A percentile compares a stretch with the other conserved stretches of the same genome.
phyloP scores from a whole-genome alignment of 2,113 vertebrate genomes.

The Donacobius atricapilla region DNA sequence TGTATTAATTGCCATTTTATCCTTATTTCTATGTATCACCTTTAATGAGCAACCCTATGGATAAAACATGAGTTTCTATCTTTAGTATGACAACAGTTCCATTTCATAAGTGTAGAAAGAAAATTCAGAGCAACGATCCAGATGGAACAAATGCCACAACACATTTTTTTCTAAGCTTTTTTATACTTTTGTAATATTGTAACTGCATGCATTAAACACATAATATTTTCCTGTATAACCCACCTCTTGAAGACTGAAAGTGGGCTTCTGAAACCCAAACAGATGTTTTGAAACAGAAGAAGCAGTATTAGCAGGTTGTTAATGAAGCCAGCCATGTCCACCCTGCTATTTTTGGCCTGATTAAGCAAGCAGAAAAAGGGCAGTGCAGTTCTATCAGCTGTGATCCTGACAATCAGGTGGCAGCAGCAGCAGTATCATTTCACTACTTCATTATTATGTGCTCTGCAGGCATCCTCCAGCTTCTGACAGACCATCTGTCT shows the following conservation, averaged over 20 bases:
- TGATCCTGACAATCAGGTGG: slow-evolving; percentile 49
- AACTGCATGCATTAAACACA: background rate
- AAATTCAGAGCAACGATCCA: background rate
- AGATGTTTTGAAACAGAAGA: slow-evolving; percentile 74
- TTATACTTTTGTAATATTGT: background rate
- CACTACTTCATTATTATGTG: slow-evolving; percentile 67
- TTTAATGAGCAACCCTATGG: background rate
- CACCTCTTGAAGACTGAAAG: slow-evolving; percentile 84
- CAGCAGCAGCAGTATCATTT: slow-evolving; percentile 55
- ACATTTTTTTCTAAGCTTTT: background rate
- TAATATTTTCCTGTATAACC: background rate
- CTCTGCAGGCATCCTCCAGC: slow-evolving; percentile 50
- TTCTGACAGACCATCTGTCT: slow-evolving; percentile 57
- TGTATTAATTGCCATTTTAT: background rate
- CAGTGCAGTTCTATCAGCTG: slow-evolving; percentile 30
- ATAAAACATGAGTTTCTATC: background rate
- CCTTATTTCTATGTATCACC: background rate
- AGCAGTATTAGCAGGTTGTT: slow-evolving; percentile 72
- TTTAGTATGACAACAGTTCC: background rate
- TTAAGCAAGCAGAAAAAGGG: slow-evolving; percentile 37
- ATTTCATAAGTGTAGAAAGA: background rate
- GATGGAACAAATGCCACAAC: background rate
- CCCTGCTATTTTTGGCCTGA: slow-evolving; percentile 54
- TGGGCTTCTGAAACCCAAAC: slow-evolving; percentile 71
- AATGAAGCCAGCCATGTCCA: slow-evolving; percentile 77